Evolutionary conservation across 2,888 invertebrate genomes (phyloP).

Genomic region (Chamaedrilus cognettii): DNA sequence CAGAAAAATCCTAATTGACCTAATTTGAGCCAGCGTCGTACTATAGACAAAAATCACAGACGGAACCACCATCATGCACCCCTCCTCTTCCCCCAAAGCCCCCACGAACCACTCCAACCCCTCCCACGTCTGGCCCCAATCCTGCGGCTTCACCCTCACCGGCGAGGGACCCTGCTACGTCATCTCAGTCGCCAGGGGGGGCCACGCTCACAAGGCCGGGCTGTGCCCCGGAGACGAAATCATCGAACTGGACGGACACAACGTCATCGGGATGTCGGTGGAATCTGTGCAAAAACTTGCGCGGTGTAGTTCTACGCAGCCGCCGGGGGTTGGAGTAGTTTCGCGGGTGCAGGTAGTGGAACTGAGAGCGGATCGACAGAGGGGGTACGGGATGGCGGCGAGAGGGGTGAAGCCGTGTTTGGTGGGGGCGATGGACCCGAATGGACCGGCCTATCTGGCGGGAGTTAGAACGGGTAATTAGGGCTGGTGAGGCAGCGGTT

Average conservation of each 20-base stretch:
- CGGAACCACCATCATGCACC: no score
- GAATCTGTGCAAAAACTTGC: conserved; percentile 48
- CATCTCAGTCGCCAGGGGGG: conserved; percentile 47
- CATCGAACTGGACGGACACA: conserved; percentile 53
- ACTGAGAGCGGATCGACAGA: conserved; percentile 39
- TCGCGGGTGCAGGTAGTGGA: conserved; percentile 47
- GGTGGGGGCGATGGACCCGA: conserved; percentile 48
- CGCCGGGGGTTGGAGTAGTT: conserved; percentile 54
- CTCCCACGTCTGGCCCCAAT: conserved; percentile 57
- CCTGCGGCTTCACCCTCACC: conserved; percentile 54
- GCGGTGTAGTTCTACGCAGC: conserved; percentile 41
- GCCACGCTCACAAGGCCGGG: conserved; percentile 51
- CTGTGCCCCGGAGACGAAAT: conserved; percentile 53
- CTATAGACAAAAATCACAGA: no score
- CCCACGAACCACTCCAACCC: no score
- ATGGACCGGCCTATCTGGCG: conserved; percentile 49
- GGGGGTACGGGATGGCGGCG: conserved; percentile 51
- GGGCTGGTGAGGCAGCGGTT: no score
- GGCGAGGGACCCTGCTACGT: conserved; percentile 57
- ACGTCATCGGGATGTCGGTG: conserved; percentile 51
- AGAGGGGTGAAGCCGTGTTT: conserved; percentile 46
- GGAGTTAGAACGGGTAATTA: conserved; percentile 52
- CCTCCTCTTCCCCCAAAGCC: no score
- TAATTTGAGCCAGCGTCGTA: no score
- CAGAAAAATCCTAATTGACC: no score